Base-by-base conservation (phyloP, 2,797 vertebrate species). In the Cynopterus sphinx region DNA sequence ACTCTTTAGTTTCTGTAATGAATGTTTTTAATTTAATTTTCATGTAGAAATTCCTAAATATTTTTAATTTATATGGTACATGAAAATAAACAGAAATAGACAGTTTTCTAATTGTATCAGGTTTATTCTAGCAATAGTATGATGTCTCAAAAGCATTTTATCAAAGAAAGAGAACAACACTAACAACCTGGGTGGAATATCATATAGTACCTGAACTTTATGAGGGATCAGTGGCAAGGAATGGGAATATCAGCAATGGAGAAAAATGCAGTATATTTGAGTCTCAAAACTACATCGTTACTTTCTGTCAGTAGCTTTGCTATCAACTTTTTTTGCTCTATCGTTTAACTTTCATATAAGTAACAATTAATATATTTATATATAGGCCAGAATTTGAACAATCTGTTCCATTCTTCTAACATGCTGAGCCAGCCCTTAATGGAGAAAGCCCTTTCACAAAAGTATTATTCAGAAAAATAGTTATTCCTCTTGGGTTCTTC, bases 11-110 rank as follows among this genome's bases (percentile, higher is more conserved):
- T 75, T 90, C 26, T 89, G 90, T 94, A 55, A 88, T 79, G 11
- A 81, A 90, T 90, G 51, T 3, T 65, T 90, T 92, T 73, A 84
- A 96, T 94, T 94, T 43, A n/a, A 26, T 87, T 95, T 84, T 43
- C 63, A 59, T 68, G 8, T 65, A 74, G 55, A 90, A 51, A 82
- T 59, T 67, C 2, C 9, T 87, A 63, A 70, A 73, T 92, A 59
- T 68, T 68, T 96, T 90, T 41, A 82, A 28, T 89, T 22, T 67
- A 46, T 33, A 1, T n/a, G 13, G 3, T 16, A 68, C 19, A 41
- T 41, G 17, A 73, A 65, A 67, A 3, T 77, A 68, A 93, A 51
- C 0, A 17, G 36, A 96, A 93, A 83, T 17, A 22, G 67, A 57
- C 16, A 71, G 41, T 43, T 7, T 65, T 85, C 12, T 49, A 61